These are phyloP conservation scores for Nyctereutes procyonoides DNA, from an alignment of 2,113 vertebrate genomes.

Conservation along the genomic window DNA sequence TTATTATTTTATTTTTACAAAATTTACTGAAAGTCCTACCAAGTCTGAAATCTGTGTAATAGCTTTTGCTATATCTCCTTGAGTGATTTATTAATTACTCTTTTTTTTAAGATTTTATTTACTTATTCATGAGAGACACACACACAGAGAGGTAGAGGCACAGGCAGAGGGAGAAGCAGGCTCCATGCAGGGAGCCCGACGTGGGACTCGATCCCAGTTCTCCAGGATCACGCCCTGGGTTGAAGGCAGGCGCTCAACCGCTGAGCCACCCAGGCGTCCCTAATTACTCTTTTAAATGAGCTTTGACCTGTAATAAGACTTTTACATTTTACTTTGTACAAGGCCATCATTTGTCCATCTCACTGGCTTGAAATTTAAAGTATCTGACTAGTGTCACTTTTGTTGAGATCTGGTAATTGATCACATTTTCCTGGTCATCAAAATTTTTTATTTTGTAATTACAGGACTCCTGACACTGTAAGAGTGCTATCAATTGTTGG, in stretches of 20 bases:
- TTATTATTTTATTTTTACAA: not conserved
- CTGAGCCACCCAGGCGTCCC: too few relatives aligned
- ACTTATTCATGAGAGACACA: too few relatives aligned
- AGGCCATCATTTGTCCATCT: not conserved
- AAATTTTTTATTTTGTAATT: not conserved
- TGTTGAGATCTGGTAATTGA: not conserved
- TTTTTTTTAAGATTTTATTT: not conserved
- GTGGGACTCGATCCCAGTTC: too few relatives aligned
- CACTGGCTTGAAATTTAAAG: not conserved
- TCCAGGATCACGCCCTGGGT: too few relatives aligned
- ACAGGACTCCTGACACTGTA: not conserved
- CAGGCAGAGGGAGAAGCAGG: too few relatives aligned
- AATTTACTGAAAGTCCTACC: not conserved
- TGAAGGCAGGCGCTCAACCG: too few relatives aligned
- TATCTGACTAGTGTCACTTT: not conserved
- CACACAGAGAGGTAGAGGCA: too few relatives aligned
- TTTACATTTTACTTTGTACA: slow-evolving; percentile 39
- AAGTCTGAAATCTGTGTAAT: not conserved
- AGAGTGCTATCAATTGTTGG: not conserved
- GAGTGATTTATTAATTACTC: not conserved
- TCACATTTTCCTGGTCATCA: not conserved
- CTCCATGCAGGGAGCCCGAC: too few relatives aligned
- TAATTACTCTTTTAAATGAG: not conserved
- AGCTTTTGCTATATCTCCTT: not conserved
- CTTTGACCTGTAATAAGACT: not conserved